phyloP scores from a whole-genome alignment of 2,113 vertebrate species.

The Brachyhypopomus occidentalis region DNA sequence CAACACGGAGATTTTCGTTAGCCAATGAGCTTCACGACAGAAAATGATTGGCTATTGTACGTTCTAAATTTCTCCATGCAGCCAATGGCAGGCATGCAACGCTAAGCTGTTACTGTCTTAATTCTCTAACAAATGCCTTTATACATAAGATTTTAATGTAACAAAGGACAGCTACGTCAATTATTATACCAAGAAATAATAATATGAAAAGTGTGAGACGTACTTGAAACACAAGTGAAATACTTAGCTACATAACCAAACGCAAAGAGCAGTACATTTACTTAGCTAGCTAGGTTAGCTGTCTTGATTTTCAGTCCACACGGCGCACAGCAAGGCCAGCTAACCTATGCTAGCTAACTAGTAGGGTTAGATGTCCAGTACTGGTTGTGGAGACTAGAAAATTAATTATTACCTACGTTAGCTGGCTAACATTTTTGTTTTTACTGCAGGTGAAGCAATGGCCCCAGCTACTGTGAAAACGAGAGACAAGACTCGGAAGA shows the following conservation, averaged over 20 bases:
- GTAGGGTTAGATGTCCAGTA: too few species aligned
- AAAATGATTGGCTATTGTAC: constrained; percentile 31
- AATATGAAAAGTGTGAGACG: not conserved
- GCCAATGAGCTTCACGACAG: constrained; percentile 19
- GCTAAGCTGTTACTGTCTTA: not conserved
- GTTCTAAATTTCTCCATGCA: not conserved
- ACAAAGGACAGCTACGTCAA: not conserved
- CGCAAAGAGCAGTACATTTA: too few species aligned
- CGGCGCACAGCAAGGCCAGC: too few species aligned
- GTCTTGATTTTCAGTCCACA: too few species aligned
- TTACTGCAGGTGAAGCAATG: not conserved
- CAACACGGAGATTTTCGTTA: not conserved
- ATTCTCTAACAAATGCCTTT: not conserved
- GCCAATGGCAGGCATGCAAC: not conserved
- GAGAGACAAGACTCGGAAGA: constrained; percentile 6
- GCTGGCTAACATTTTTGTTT: too few species aligned
- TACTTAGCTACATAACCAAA: too few species aligned
- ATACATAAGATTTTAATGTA: too few species aligned
- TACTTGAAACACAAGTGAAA: not conserved
- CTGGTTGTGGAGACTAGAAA: too few species aligned
- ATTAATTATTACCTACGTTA: too few species aligned
- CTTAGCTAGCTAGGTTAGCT: too few species aligned
- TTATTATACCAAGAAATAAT: too few species aligned
- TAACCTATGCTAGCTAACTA: too few species aligned
- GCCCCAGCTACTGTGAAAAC: not conserved